These are phyloP conservation scores for Ceyx margarethae DNA, from an alignment of 2,113 vertebrate genomes.

Conservation along the genomic window DNA sequence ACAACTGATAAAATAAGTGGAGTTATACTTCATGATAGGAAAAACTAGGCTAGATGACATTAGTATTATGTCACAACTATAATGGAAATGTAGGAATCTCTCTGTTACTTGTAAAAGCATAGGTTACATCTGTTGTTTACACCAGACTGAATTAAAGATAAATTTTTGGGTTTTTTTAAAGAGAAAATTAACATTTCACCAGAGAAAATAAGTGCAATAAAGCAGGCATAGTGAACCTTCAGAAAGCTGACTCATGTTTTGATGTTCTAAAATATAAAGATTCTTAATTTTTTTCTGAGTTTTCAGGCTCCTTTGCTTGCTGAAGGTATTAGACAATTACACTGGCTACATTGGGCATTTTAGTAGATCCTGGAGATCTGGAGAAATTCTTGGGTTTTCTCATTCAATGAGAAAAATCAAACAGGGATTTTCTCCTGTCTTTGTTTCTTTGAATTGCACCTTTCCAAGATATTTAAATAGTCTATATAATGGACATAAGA, in stretches of 20 bases:
- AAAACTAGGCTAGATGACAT: background rate
- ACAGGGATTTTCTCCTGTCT: background rate
- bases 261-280: background rate
- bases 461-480: background rate
- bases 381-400: background rate
- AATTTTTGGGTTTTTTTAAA: background rate
- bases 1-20: background rate
- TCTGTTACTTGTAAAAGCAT: background rate
- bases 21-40: background rate
- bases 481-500: background rate
- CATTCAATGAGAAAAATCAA: background rate
- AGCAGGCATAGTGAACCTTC: background rate
- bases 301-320: background rate
- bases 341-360: background rate
- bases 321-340: background rate
- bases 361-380: background rate
- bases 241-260: background rate
- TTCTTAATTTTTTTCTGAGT: background rate
- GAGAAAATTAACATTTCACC: background rate
- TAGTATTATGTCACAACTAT: background rate
- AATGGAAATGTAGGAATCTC: background rate
- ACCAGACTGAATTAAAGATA: background rate
- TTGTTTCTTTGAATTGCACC: background rate
- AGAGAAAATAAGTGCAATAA: background rate
- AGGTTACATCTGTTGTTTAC: background rate